These are phyloP conservation scores for Siderastrea siderea DNA, from an alignment of 92 coral and sea anemone genomes.

Conservation along the genomic window DNA sequence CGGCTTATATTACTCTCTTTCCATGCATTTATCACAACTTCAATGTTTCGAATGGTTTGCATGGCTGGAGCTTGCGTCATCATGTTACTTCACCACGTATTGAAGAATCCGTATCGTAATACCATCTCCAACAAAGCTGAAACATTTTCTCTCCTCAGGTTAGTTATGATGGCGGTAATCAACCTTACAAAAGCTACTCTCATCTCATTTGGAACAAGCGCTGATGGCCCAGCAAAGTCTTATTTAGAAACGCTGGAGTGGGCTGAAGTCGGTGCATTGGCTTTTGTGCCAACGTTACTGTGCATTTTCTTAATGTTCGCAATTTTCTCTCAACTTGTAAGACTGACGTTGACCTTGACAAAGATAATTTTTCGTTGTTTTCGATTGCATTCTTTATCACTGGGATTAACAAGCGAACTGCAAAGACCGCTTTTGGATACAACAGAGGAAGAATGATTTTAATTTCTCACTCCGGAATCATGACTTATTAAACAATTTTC, in stretches of 20 bases:
- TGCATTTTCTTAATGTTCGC: neutral
- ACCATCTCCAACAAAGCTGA: slow-evolving; percentile 37
- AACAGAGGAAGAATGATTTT: too few relatives aligned
- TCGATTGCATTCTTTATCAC: too few relatives aligned
- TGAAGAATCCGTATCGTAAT: slow-evolving; percentile 37
- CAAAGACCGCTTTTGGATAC: too few relatives aligned
- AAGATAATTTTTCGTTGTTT: too few relatives aligned
- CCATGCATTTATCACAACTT: slow-evolving; percentile 28
- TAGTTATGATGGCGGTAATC: slow-evolving; percentile 18
- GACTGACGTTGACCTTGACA: slow-evolving; percentile 4
- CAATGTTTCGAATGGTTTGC: slow-evolving; percentile 49
- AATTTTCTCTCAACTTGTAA: slow-evolving; percentile 32
- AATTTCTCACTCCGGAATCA: too few relatives aligned
- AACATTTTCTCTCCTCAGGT: slow-evolving; percentile 17
- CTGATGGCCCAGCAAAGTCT: too few relatives aligned
- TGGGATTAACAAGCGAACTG: too few relatives aligned
- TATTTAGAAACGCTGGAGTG: too few relatives aligned
- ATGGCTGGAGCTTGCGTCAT: slow-evolving; percentile 55
- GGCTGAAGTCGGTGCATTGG: too few relatives aligned
- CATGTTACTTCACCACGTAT: slow-evolving; percentile 36
- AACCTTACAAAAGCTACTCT: too few relatives aligned
- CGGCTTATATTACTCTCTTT: slow-evolving; percentile 45
- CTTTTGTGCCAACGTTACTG: slow-evolving; percentile 41
- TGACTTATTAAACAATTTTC: too few relatives aligned
- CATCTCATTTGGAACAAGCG: too few relatives aligned